Conservation (phyloP, 92 coral and sea anemone genomes). For the Porites rus region DNA sequence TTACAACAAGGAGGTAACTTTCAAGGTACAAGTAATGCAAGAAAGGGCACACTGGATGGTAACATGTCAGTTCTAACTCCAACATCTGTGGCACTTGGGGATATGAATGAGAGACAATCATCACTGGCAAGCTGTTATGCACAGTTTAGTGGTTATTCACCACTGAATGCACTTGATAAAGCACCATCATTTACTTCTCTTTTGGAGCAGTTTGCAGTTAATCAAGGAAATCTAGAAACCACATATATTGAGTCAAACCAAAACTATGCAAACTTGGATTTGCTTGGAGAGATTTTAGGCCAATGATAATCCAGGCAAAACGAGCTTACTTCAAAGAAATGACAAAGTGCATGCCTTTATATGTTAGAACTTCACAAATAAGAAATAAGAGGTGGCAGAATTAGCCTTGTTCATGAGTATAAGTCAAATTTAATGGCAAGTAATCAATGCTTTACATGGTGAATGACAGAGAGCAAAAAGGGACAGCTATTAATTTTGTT, state of each 20-base stretch:
- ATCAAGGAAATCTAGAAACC: conserved; percentile 83
- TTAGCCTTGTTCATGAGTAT: no score
- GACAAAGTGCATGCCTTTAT: neutral
- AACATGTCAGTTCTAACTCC: conserved; percentile 12
- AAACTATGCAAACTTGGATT: conserved; percentile 61
- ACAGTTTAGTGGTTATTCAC: conserved; percentile 70
- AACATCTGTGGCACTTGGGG: conserved; percentile 16
- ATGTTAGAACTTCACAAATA: neutral
- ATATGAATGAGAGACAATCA: conserved; percentile 15
- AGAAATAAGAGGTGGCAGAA: neutral
- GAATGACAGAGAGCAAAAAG: no score
- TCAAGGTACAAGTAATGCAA: conserved; percentile 49
- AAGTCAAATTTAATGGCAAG: no score
- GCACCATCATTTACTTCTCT: conserved; percentile 93
- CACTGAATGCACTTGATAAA: conserved; percentile 79
- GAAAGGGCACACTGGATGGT: conserved; percentile 37
- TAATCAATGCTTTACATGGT: no score
- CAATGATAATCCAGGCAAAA: conserved; percentile 3
- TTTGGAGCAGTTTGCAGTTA: conserved; percentile 80
- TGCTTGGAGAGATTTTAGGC: conserved; percentile 88
- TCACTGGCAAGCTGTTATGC: conserved; percentile 58
- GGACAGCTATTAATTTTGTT: no score
- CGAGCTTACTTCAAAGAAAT: neutral
- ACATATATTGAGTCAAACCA: conserved; percentile 91
- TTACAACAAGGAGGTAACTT: conserved; percentile 47